These are phyloP conservation scores for Himantopus leucocephalus DNA, from an alignment of 2,113 vertebrate genomes.

Conservation along the genomic window DNA sequence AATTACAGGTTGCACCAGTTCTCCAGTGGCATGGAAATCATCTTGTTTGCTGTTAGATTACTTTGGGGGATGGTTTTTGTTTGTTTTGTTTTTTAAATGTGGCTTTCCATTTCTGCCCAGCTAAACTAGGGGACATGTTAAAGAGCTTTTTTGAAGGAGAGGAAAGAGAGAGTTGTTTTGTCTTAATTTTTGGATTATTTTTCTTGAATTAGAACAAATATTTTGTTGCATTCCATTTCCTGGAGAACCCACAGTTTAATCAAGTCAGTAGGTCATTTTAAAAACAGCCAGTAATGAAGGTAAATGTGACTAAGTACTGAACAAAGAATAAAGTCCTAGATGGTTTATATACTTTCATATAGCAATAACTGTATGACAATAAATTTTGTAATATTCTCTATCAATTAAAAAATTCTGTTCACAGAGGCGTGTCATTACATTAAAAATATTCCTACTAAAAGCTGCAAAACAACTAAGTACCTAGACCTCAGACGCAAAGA, in stretches of 20 bases:
- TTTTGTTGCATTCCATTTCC: background rate
- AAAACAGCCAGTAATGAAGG: background rate
- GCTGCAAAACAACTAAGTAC: background rate
- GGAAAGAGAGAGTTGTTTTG: background rate
- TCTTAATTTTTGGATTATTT: background rate
- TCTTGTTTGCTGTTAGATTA: conserved; percentile 12
- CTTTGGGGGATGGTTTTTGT: background rate
- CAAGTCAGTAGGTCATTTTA: background rate
- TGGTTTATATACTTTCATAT: background rate
- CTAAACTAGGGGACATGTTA: background rate
- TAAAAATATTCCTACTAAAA: background rate
- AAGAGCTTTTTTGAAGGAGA: background rate
- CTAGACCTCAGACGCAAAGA: background rate
- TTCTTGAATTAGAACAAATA: background rate
- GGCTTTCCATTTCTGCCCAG: background rate
- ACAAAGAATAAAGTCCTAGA: background rate
- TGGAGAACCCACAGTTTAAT: background rate
- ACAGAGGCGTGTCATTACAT: background rate
- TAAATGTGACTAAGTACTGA: background rate
- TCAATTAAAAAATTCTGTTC: background rate
- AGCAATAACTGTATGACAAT: background rate
- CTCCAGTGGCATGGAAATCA: background rate
- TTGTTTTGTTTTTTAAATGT: background rate
- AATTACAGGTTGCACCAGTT: background rate
- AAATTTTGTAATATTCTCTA: background rate